A percentile compares a stretch with the other conserved stretches of the same genome.
phyloP scores from a whole-genome alignment of 2,888 invertebrate genomes.

The Melinaea marsaeus region DNA sequence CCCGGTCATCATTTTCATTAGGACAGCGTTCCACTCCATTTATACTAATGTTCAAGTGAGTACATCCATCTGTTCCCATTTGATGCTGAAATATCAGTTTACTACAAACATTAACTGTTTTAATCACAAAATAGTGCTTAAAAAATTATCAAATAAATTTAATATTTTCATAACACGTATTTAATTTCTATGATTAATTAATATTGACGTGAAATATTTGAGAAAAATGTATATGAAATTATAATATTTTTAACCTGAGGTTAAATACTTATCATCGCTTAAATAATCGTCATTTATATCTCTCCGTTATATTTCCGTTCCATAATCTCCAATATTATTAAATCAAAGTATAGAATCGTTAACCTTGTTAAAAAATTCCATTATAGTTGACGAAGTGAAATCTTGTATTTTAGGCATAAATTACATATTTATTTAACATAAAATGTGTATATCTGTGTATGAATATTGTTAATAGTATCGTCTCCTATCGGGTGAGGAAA shows the following conservation, averaged over 20 bases:
- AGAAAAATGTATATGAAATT: no score
- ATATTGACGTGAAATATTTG: no score
- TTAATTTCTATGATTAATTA: no score
- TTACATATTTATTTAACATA: no score
- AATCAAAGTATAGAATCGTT: conserved; percentile 20
- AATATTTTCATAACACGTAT: no score
- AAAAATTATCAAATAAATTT: no score
- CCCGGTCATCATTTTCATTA: conserved; percentile 64
- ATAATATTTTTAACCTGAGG: neutral
- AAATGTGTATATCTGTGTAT: no score
- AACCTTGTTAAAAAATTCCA: conserved; percentile 18
- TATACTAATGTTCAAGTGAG: conserved; percentile 56
- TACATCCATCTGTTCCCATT: conserved; percentile 33
- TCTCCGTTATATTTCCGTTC: conserved; percentile 8
- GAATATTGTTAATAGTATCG: neutral
- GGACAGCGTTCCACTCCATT: conserved; percentile 50
- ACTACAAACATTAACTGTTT: no score
- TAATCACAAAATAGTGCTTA: no score
- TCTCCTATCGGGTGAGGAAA: neutral
- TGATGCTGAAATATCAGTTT: conserved; percentile 4
- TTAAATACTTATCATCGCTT: neutral
- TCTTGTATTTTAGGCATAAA: no score
- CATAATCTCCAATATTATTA: conserved; percentile 17
- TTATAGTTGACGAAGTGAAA: conserved; percentile 6
- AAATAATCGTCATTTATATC: no score